Percentiles rank a stretch among this genome's conserved stretches.
Evolutionary conservation across 1,140 invertebrate genomes (phyloP).

Genomic region (Drosophila tsacasi): DNA sequence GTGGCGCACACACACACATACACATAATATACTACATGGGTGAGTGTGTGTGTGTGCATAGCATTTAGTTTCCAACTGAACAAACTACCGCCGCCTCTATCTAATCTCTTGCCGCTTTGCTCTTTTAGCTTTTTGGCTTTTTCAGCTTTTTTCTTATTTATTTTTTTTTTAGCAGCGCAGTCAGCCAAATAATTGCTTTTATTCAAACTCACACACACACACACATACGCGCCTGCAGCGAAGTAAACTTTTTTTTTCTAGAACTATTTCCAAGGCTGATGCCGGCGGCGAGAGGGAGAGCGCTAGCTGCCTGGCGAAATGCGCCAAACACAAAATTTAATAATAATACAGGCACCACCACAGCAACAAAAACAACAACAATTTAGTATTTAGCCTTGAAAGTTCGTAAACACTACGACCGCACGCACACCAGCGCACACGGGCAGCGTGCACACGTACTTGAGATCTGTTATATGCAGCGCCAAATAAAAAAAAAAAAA

Average conservation of each 20-base stretch:
- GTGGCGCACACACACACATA: slow-evolving; percentile 1
- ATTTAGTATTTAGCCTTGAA: slow-evolving; percentile 82
- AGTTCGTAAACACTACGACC: slow-evolving; percentile 78
- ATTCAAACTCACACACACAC: slow-evolving; percentile 42
- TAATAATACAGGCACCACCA: slow-evolving; percentile 67
- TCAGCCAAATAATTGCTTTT: slow-evolving; percentile 78
- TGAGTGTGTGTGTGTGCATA: background rate
- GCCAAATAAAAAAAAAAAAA: slow-evolving; percentile 33
- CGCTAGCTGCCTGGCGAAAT: slow-evolving; percentile 49
- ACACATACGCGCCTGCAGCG: slow-evolving; percentile 44
- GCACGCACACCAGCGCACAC: slow-evolving; percentile 11
- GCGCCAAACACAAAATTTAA: slow-evolving; percentile 78
- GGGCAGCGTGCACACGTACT: slow-evolving; percentile 10
- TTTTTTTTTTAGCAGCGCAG: slow-evolving; percentile 56
- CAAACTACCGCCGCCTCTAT: slow-evolving; percentile 71
- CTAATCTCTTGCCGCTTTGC: slow-evolving; percentile 62
- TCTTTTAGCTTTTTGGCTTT: slow-evolving; percentile 41
- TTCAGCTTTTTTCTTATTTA: slow-evolving; percentile 12
- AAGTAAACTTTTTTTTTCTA: slow-evolving; percentile 65
- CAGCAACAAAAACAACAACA: slow-evolving; percentile 62
- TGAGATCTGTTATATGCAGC: slow-evolving; percentile 64
- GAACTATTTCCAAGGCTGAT: slow-evolving; percentile 72
- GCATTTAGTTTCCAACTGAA: slow-evolving; percentile 70
- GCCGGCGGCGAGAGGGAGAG: background rate
- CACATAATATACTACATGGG: background rate